A percentile compares a stretch with the other conserved stretches of the same genome.
These are phyloP conservation scores for Grammomys dolichurus DNA, from an alignment of 2,113 vertebrate species.

Conservation along the genomic window DNA sequence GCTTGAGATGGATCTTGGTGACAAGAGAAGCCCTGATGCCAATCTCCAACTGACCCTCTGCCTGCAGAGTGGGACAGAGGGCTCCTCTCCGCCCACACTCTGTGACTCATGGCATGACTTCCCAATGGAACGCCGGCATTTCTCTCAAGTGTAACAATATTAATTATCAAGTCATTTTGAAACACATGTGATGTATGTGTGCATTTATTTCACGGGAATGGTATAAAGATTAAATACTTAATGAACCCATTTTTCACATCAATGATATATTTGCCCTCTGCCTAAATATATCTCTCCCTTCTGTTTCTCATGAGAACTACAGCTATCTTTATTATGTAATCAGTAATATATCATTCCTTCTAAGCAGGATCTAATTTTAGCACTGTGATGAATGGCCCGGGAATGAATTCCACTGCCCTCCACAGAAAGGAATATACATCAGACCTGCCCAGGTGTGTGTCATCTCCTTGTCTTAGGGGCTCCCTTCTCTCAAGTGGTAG, in stretches of 20 bases:
- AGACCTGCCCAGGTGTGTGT: slow-evolving; percentile 81
- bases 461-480: slow-evolving; percentile 22
- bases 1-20: not conserved
- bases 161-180: slow-evolving; percentile 83
- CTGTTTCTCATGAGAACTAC: slow-evolving; percentile 83
- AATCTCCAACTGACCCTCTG: not conserved
- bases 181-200: slow-evolving; percentile 82
- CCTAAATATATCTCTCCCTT: slow-evolving; percentile 81
- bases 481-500: slow-evolving; percentile 31
- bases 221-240: slow-evolving; percentile 85
- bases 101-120: slow-evolving; percentile 45
- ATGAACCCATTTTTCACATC: slow-evolving; percentile 85
- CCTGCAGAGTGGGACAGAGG: not conserved
- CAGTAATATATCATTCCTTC: slow-evolving; percentile 83
- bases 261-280: slow-evolving; percentile 76
- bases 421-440: slow-evolving; percentile 74
- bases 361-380: slow-evolving; percentile 85
- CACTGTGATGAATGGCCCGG: slow-evolving; percentile 76
- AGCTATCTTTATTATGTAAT: slow-evolving; percentile 86
- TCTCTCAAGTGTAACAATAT: slow-evolving; percentile 79
- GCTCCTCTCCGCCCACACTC: fast-evolving
- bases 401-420: slow-evolving; percentile 69
- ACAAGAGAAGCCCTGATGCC: fast-evolving
- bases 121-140: not conserved
- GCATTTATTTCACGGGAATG: slow-evolving; percentile 82